A percentile compares a stretch with the other conserved stretches of the same genome.
These are phyloP conservation scores for Petrosia ficiformis DNA, from an alignment of 37 sponge, comb jelly and placozoan species.

Conservation along the genomic window DNA sequence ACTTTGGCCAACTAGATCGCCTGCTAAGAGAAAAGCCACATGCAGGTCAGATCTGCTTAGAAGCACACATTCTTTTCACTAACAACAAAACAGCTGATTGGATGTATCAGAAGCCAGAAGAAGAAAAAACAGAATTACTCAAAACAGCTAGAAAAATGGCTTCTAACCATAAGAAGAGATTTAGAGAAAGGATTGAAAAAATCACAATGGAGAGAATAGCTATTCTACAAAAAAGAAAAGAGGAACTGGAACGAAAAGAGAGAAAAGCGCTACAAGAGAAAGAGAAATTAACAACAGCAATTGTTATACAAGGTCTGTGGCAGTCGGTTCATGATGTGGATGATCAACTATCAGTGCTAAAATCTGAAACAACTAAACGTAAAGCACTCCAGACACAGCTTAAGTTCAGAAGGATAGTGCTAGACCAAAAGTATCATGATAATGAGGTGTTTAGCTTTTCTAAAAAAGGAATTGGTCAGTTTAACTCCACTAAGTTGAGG, in stretches of 20 bases:
- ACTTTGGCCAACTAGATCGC: constrained; percentile 38
- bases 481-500: not conserved
- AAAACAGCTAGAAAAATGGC: constrained; percentile 3
- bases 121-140: not conserved
- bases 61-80: constrained; percentile 21
- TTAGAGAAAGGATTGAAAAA: not conserved
- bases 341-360: not conserved
- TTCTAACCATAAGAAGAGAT: constrained; percentile 3
- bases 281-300: constrained; percentile 23
- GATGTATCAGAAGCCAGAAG: constrained; percentile 11
- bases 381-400: constrained; percentile 13
- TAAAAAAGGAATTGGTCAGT: not conserved
- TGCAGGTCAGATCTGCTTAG: constrained; percentile 10
- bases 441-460: constrained; percentile 4
- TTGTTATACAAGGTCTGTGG: constrained; percentile 20
- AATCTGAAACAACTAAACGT: constrained; percentile 23
- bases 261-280: constrained; percentile 5
- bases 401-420: constrained; percentile 6
- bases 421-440: constrained; percentile 2
- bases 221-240: constrained; percentile 11
- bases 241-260: constrained; percentile 1
- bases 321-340: not conserved
- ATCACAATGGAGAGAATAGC: not conserved
- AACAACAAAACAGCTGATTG: constrained; percentile 48
- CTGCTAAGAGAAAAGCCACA: constrained; percentile 31